Conservation (phyloP, 2,797 vertebrate species). For the Crocidura indochinensis region DNA sequence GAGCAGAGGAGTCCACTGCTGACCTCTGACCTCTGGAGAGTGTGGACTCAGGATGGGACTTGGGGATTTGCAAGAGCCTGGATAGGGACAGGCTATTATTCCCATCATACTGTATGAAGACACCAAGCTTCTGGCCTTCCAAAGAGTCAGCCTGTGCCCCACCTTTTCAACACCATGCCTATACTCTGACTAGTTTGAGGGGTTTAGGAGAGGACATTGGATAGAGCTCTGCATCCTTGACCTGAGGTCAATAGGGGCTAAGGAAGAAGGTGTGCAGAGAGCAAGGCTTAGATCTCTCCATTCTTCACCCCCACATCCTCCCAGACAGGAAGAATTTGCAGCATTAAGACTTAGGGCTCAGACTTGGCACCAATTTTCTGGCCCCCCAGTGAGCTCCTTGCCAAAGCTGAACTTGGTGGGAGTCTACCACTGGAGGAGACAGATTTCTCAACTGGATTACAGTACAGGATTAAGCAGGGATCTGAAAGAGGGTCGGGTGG, state of each 20-base stretch:
- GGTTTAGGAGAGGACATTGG: not conserved
- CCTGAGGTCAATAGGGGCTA: not conserved
- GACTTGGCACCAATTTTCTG: slow-evolving; percentile 22
- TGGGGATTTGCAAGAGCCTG: not conserved
- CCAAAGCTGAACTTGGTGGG: slow-evolving; percentile 33
- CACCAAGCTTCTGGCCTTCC: not conserved
- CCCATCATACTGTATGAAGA: not conserved
- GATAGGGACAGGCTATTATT: not conserved
- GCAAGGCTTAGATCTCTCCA: not conserved
- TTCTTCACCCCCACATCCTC: not conserved
- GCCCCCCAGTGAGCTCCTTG: not conserved
- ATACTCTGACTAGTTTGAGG: not conserved
- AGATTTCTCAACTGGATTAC: slow-evolving; percentile 83
- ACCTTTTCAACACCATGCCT: not conserved
- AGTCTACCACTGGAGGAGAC: slow-evolving; percentile 52
- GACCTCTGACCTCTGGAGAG: slow-evolving; percentile 54
- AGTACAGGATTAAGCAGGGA: slow-evolving; percentile 79
- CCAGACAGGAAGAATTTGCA: slow-evolving; percentile 9
- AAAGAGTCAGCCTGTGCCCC: not conserved
- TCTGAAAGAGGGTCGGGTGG: slow-evolving; percentile 70
- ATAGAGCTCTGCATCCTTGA: not conserved
- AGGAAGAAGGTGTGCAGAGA: not conserved
- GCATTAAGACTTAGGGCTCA: not conserved
- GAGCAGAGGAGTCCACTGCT: not conserved
- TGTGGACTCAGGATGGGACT: not conserved